Evolutionary conservation across 2,113 vertebrate genomes (phyloP).

Genomic region (Bufo gargarizans): DNA sequence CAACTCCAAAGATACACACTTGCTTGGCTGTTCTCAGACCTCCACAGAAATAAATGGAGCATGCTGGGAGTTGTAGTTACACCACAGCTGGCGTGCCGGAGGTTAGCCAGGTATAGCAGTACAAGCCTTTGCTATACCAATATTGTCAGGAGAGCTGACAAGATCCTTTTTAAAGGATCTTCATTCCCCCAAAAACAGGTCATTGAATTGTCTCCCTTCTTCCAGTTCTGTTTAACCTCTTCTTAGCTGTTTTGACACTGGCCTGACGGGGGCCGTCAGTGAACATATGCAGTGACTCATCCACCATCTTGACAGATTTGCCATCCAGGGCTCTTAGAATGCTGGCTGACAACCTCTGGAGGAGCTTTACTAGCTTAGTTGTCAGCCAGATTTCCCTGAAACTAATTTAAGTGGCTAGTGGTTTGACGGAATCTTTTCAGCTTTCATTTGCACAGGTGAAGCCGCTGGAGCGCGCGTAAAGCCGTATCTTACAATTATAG

Average conservation of each 20-base stretch:
- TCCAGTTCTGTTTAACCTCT: background rate
- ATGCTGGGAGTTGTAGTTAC: too few relatives aligned
- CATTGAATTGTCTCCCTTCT: background rate
- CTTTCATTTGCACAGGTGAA: background rate
- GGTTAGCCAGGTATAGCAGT: too few relatives aligned
- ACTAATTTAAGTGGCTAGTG: too few relatives aligned
- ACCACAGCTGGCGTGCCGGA: too few relatives aligned
- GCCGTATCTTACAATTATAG: background rate
- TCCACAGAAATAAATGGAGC: too few relatives aligned
- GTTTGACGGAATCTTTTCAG: background rate
- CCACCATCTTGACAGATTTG: background rate
- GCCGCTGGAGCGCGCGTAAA: background rate
- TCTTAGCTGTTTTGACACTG: too few relatives aligned
- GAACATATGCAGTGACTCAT: background rate
- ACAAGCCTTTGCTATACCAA: too few relatives aligned
- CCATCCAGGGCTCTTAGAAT: background rate
- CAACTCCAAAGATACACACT: too few relatives aligned
- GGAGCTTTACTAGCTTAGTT: background rate
- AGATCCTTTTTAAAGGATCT: background rate
- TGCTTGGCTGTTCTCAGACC: too few relatives aligned
- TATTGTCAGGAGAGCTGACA: background rate
- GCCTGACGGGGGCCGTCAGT: background rate
- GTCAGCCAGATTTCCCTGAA: background rate
- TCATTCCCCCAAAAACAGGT: background rate
- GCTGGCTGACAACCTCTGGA: background rate